Base-by-base conservation (phyloP, 2,113 vertebrate genomes). In the Rhinoderma darwinii region DNA sequence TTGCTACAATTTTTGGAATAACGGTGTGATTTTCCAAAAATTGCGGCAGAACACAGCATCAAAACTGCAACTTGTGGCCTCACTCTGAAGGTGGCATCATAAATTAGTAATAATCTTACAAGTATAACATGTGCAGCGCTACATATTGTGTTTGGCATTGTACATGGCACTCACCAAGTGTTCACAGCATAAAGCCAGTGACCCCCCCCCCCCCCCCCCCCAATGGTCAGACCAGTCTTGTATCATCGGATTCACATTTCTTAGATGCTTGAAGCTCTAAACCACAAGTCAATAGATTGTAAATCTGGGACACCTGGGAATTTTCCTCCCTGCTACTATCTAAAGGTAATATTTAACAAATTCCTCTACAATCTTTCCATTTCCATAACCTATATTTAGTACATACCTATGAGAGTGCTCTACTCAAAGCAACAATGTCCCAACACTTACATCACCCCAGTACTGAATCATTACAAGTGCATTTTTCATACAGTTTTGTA, bases 301-400 rank as follows among this genome's bases (percentile, higher is more conserved):
- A 74, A 75, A 84, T 75, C 68, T 84, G 83, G 74, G 50, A 73
- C 66, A 84, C 35, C 82, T 74, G 66, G 83, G 74, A 54, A 30
- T 59, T 39, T 14, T 51, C 17, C n/a, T 39, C 10, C 37, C 20
- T 56, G 50, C 1, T 84, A 14, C 50, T 32, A 25, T 74, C 70
- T 25, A 3, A 15, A 84, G 37, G 83, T 75, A 30, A 83, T 12
- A 74, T 14, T 51, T 39, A 50, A 74, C 32, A 51, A 39, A 84
- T 75, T 75, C 70, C 41, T 75, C 54, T 22, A 20, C 22, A 22
- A 47, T 41, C 59, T 39, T 18, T 68, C 30, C 61, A 68, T 43
- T 37, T 82, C 59, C 51, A 11, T 82, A 32, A n/a, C 50, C 78
- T 47, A 1, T 82, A 68, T 32, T 68, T 68, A 82, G 20, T 22